Evolutionary conservation across 2,888 invertebrate genomes (phyloP).

Genomic region (Tiphia femorata): DNA sequence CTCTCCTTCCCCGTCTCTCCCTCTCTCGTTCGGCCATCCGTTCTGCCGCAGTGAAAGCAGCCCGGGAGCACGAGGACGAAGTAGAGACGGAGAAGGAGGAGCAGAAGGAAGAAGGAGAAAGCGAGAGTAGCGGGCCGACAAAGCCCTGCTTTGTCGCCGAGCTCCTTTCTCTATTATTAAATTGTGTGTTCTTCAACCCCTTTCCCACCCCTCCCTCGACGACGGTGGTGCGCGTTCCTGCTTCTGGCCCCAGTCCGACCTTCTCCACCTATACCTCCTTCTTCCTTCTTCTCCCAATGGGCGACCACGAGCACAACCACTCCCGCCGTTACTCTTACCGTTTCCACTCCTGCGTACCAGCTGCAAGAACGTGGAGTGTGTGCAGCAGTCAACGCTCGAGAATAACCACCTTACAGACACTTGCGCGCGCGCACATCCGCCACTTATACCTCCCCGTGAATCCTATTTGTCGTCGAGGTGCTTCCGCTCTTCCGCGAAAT

Average conservation of each 20-base stretch:
- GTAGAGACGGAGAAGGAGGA: constrained; percentile 7
- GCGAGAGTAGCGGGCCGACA: constrained; percentile 30
- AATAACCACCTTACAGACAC: constrained; percentile 7
- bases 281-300: not conserved
- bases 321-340: not conserved
- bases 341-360: not conserved
- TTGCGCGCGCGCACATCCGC: not conserved
- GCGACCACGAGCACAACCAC: too few relatives aligned
- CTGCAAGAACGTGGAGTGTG: not conserved
- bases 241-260: too few relatives aligned
- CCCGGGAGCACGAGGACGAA: not conserved
- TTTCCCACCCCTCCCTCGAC: constrained; percentile 10
- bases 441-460: constrained; percentile 7
- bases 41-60: not conserved
- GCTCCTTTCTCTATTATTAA: constrained; percentile 56
- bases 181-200: constrained; percentile 50
- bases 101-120: constrained; percentile 24
- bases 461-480: constrained; percentile 14
- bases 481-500: constrained; percentile 19
- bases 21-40: constrained; percentile 22
- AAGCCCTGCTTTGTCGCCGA: constrained; percentile 51
- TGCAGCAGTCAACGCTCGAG: not conserved
- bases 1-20: constrained; percentile 10
- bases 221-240: too few relatives aligned
- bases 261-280: not conserved